Base-by-base conservation (phyloP, 2,888 invertebrate species). In the Catocala nupta region DNA sequence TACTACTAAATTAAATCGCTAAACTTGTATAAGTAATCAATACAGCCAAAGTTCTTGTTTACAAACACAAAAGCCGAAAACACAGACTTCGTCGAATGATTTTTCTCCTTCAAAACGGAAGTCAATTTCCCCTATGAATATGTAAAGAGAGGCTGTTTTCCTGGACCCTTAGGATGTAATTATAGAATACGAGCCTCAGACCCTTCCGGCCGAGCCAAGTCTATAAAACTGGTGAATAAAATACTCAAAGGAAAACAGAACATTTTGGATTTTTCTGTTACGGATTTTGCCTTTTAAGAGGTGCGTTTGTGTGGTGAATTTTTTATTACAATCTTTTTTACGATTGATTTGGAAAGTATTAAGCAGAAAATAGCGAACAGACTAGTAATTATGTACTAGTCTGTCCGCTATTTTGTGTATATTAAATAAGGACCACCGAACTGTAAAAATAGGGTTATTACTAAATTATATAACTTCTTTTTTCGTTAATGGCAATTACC, bases 101-200 rank as follows among this genome's bases (percentile, higher is more conserved):
- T 77, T 74, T 72, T 50, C 65, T 43, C 34, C 59, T 42, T 53
- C 55, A 65, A 58, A 76, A 71, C 78, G 75, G 75, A 76, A 77
- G 78, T 76, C 78, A 75, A 76, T 76, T 77, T 76, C 75, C 78
- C 59, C 70, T 71, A 76, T 76, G 75, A 76, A 76, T 76, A 76
- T 77, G 75, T 77, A 75, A 76, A 76, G 54, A 66, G 78, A 69
- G 63, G 55, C 63, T 49, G 49, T 57, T 60, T 48, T 55, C 55
- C 44, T 36, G 64, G 47, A 64, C 77, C 76, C 62, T 75, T 75
- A 78, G 78, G 71, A 75, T 75, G 66, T 77, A 77, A 77, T 77
- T 77, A 78, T 75, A 78, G 69, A 75, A 73, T 68, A 73, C 61
- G 69, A 58, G 62, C 76, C 56, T 50, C 51, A 61, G 63, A 55